Conservation (phyloP, 2,797 vertebrate genomes). For the Girardinus metallicus region DNA sequence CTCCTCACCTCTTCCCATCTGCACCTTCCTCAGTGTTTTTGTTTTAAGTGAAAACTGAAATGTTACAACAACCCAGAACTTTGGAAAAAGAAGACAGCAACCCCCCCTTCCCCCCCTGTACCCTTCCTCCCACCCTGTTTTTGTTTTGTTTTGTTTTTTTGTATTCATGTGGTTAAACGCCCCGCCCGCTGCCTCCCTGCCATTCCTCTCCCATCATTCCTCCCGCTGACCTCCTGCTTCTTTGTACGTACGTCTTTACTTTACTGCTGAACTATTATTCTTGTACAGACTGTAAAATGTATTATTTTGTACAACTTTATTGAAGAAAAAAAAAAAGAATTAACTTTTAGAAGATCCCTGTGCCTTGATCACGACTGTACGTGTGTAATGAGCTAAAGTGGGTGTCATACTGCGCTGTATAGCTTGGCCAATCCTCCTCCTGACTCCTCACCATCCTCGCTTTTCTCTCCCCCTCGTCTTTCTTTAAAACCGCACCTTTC, state of each 20-base stretch:
- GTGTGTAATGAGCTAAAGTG: constrained; percentile 93
- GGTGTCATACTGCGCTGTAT: constrained; percentile 94
- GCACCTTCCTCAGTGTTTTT: constrained; percentile 44
- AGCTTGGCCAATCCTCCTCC: constrained; percentile 85
- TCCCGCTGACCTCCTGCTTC: constrained; percentile 38
- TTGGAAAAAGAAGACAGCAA: constrained; percentile 39
- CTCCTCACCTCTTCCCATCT: constrained; percentile 21
- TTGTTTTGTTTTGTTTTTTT: constrained; percentile 20
- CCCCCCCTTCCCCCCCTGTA: constrained; percentile 18
- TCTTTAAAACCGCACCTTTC: constrained; percentile 5
- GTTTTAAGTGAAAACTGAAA: constrained; percentile 59
- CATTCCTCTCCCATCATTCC: constrained; percentile 29
- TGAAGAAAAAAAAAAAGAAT: constrained; percentile 74
- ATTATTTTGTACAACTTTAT: constrained; percentile 99
- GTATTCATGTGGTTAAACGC: constrained; percentile 36
- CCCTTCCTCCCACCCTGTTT: neutral
- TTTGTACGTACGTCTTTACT: constrained; percentile 77
- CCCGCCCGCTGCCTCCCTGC: constrained; percentile 21
- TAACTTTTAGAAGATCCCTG: constrained; percentile 94
- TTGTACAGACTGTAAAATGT: constrained; percentile 99
- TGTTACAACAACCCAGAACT: constrained; percentile 53
- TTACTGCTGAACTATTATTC: constrained; percentile 97
- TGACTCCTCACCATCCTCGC: constrained; percentile 38
- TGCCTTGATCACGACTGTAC: constrained; percentile 97
- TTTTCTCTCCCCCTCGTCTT: constrained; percentile 24